phyloP scores from a whole-genome alignment of 2,888 invertebrate genomes.

The Julus scanicus region DNA sequence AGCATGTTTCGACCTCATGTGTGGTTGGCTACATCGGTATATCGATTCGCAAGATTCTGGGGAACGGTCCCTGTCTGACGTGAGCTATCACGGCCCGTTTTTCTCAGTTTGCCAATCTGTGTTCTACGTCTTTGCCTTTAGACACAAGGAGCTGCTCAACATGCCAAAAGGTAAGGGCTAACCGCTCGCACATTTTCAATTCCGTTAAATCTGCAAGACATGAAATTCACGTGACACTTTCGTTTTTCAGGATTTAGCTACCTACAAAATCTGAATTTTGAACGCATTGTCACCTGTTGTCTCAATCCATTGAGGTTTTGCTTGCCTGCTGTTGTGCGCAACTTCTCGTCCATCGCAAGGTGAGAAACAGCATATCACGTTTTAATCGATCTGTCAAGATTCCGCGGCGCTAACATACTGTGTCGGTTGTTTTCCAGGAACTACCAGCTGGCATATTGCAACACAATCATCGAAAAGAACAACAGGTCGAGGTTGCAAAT shows the following conservation, averaged over 20 bases:
- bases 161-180: constrained; percentile 77
- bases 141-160: constrained; percentile 83
- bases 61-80: constrained; percentile 70
- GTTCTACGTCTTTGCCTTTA: constrained; percentile 91
- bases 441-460: constrained; percentile 92
- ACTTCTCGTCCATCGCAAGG: constrained; percentile 83
- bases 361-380: constrained; percentile 60
- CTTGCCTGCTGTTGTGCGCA: constrained; percentile 78
- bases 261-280: constrained; percentile 83
- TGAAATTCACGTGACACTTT: background rate
- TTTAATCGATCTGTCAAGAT: background rate
- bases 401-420: background rate
- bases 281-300: constrained; percentile 84
- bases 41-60: constrained; percentile 70
- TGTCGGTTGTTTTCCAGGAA: constrained; percentile 63
- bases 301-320: constrained; percentile 90
- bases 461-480: constrained; percentile 88
- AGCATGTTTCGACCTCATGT: constrained; percentile 76
- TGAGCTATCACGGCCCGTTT: constrained; percentile 85
- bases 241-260: constrained; percentile 78
- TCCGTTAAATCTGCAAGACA: background rate
- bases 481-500: constrained; percentile 64
- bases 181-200: constrained; percentile 23
- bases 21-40: constrained; percentile 87
- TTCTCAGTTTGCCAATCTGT: constrained; percentile 91